These are phyloP conservation scores for Gasterosteus aculeatus DNA, from an alignment of 2,113 vertebrate genomes.

Conservation along the genomic window DNA sequence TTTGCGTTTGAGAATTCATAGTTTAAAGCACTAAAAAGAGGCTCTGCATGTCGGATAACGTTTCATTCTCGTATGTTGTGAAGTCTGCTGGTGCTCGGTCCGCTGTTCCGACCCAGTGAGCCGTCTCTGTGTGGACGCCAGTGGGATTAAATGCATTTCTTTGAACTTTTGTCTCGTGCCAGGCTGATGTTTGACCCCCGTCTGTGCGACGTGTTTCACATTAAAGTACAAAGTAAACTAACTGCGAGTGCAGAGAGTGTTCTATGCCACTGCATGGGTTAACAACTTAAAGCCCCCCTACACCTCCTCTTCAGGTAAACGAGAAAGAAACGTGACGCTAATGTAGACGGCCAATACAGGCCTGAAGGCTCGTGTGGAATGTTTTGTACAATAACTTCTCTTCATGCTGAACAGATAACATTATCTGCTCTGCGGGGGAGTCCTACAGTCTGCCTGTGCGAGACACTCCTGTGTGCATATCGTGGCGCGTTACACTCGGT, in stretches of 20 bases:
- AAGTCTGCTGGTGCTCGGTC: slow-evolving; percentile 39
- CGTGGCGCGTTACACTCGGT: slow-evolving; percentile 1
- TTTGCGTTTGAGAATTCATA: background rate
- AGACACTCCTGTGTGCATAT: background rate
- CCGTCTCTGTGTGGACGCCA: slow-evolving; percentile 18
- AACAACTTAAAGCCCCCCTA: background rate
- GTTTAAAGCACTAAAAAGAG: slow-evolving; percentile 8
- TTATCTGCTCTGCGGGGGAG: background rate
- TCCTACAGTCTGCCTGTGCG: background rate
- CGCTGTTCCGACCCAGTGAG: slow-evolving; percentile 26
- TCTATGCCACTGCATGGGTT: background rate
- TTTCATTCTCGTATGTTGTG: slow-evolving; percentile 18
- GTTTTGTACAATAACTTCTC: background rate
- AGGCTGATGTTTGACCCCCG: slow-evolving; percentile 47
- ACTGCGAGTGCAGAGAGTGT: background rate
- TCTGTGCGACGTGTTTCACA: slow-evolving; percentile 23
- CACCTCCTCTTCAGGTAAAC: background rate
- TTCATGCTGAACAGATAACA: background rate
- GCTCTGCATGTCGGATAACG: slow-evolving; percentile 12
- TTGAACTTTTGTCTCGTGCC: slow-evolving; percentile 40
- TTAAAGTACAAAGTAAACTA: slow-evolving; percentile 11
- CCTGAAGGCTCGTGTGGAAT: background rate
- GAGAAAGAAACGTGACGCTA: background rate
- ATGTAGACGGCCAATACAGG: background rate
- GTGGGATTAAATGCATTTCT: slow-evolving; percentile 25